Evolutionary conservation across 2,797 vertebrate genomes (phyloP).

Genomic region (Podarcis siculus): DNA sequence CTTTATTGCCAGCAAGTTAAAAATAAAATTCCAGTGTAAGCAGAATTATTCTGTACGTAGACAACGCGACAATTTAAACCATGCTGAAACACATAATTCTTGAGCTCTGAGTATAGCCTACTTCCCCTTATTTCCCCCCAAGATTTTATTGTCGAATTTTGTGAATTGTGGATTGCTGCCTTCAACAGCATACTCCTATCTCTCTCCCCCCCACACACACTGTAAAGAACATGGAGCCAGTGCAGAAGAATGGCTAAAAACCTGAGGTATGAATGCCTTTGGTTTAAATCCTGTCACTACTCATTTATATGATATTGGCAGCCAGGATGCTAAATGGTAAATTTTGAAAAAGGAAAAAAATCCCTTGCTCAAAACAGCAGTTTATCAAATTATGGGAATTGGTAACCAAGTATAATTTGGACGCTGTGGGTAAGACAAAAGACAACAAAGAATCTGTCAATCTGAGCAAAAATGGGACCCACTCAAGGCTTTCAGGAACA

Average conservation of each 20-base stretch:
- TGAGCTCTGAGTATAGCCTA: not conserved
- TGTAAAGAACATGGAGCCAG: not conserved
- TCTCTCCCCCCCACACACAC: no score
- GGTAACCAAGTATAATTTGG: no score
- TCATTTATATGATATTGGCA: no score
- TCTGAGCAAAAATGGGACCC: no score
- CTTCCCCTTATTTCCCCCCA: not conserved
- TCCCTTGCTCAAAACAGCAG: no score
- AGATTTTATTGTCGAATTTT: not conserved
- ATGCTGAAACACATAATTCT: not conserved
- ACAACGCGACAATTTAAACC: not conserved
- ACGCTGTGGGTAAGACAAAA: no score
- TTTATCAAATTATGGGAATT: no score
- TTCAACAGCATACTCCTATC: not conserved
- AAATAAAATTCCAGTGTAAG: slow-evolving; percentile 17
- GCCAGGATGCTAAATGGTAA: no score
- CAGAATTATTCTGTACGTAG: not conserved
- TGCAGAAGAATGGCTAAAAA: not conserved
- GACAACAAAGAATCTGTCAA: no score
- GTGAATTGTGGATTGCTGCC: not conserved
- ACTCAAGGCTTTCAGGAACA: no score
- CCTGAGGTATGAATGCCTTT: not conserved
- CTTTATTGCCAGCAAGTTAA: not conserved
- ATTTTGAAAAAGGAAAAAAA: no score
- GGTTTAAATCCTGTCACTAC: not conserved